These are phyloP conservation scores for Leptopilina syphax DNA, from an alignment of 2,888 invertebrate species.

Conservation along the genomic window DNA sequence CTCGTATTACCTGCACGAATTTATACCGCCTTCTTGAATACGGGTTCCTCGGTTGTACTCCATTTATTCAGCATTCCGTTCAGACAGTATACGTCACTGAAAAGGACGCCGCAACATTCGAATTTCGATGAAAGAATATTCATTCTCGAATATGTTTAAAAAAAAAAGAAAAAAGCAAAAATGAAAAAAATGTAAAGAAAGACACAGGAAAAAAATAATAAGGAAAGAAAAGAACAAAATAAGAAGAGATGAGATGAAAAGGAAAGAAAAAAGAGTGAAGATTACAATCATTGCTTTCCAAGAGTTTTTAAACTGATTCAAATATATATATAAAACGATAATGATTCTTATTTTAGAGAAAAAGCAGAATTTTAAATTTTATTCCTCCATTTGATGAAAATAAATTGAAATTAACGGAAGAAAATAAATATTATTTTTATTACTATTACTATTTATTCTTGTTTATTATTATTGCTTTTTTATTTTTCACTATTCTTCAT, in stretches of 20 bases:
- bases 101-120: constrained; percentile 31
- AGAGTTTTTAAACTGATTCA: constrained; percentile 5
- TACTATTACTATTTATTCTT: too few relatives aligned
- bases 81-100: constrained; percentile 34
- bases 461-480: too few relatives aligned
- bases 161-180: neutral
- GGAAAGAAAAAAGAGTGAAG: neutral
- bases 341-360: neutral
- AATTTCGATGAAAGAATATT: constrained; percentile 31
- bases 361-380: too few relatives aligned
- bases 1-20: constrained; percentile 38
- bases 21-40: constrained; percentile 39
- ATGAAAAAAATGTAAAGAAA: neutral
- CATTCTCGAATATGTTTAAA: constrained; percentile 9
- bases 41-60: constrained; percentile 27
- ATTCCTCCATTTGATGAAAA: too few relatives aligned
- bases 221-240: too few relatives aligned
- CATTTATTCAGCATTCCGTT: constrained; percentile 36
- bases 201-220: too few relatives aligned
- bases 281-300: constrained; percentile 1
- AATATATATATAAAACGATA: neutral
- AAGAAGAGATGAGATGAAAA: too few relatives aligned
- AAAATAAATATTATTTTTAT: too few relatives aligned
- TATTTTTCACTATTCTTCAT: too few relatives aligned
- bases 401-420: too few relatives aligned